Conservation (phyloP, 1,140 invertebrate species). For the Euschistus heros region DNA sequence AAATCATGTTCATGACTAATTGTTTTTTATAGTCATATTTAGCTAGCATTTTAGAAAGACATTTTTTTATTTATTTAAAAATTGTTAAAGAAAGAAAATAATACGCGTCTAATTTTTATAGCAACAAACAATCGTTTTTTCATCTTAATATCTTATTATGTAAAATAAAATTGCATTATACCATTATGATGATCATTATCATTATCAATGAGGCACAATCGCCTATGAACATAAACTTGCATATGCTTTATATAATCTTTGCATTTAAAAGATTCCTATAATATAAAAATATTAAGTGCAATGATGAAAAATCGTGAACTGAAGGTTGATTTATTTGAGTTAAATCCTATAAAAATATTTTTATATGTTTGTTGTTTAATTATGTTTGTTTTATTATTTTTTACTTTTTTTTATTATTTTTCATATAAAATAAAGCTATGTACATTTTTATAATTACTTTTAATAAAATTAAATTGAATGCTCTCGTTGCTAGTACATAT, state of each 20-base stretch:
- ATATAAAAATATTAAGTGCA: neutral
- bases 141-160: neutral
- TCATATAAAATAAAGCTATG: neutral
- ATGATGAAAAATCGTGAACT: slow-evolving; percentile 6
- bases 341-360: neutral
- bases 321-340: neutral
- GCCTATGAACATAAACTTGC: neutral
- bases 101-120: neutral
- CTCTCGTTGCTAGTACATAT: neutral
- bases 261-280: slow-evolving; percentile 11
- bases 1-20: too few species aligned
- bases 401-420: slow-evolving; percentile 8
- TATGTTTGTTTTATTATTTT: slow-evolving; percentile 13
- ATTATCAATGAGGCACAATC: neutral
- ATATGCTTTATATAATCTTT: slow-evolving; percentile 1
- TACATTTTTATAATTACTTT: neutral
- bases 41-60: too few species aligned
- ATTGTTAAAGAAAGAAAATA: neutral
- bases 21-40: too few species aligned
- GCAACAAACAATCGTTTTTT: neutral
- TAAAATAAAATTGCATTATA: neutral
- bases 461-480: neutral
- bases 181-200: neutral
- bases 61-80: neutral
- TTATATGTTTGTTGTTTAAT: neutral